Base-by-base conservation (phyloP, 2,797 vertebrate species). In the Anguilla marmorata region DNA sequence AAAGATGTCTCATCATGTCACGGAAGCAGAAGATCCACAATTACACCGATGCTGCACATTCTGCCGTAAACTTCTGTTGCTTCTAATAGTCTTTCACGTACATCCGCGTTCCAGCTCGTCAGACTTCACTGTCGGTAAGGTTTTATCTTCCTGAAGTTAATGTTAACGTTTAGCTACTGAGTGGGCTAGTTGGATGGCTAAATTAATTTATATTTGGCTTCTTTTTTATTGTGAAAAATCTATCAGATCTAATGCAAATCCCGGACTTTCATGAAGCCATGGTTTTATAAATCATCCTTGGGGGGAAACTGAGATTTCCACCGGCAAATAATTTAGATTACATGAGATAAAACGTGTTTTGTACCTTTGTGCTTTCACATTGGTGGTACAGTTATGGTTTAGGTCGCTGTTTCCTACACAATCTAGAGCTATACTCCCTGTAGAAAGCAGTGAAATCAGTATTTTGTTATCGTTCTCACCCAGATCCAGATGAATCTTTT, bases 1-100 rank as follows among this genome's bases (percentile, higher is more conserved):
- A 91, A 91, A 91, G 89, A 93, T 93, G 92, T 80, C 87, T 92
- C 90, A 92, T 85, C 88, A 93, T 93, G 92, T 87, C 87, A 89
- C 86, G 85, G 91, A 87, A 85, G 89, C 89, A 90, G 88, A 24
- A 88, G 90, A 92, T 88, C 88, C 89, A 88, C 87, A 88, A 90
- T 87, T 82, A 74, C 87, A 89, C 90, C 84, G 85, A 89, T 88
- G 89, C 86, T 88, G 56, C 89, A 88, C 88, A 79, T 63, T 90
- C 85, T 87, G 79, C 88, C 85, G 89, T 2, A 90, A 89, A 85
- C 88, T 91, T 69, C 74, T 91, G 72, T 45, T 91, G 84, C 87
- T 92, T 79, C 69, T 93, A 87, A 86, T 86, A 87, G 88, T 90
- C 88, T 85, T 90, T 87, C 86, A 86, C 88, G 85, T 90, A 56